These are phyloP conservation scores for Plecturocebus donacophilus DNA, from an alignment of 2,113 vertebrate species.

Conservation along the genomic window DNA sequence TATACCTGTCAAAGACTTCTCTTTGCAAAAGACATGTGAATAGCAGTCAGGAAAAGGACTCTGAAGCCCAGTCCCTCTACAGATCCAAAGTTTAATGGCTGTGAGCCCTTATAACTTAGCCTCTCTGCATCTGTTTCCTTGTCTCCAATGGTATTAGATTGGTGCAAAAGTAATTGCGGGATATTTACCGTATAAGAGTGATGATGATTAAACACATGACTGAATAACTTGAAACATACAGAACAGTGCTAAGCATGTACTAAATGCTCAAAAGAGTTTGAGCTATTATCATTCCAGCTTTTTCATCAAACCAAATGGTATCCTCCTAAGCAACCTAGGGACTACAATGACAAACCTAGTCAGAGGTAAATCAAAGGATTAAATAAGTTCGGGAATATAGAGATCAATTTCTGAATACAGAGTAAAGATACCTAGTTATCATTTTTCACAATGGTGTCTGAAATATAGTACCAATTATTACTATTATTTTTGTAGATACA, in stretches of 20 bases:
- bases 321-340: background rate
- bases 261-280: background rate
- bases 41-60: background rate
- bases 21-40: background rate
- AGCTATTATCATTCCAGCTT: conserved; percentile 39
- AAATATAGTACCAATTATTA: background rate
- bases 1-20: background rate
- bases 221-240: background rate
- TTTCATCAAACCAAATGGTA: conserved; percentile 6
- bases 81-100: background rate
- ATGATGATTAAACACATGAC: background rate
- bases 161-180: too few species aligned
- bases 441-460: background rate
- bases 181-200: background rate
- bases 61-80: background rate
- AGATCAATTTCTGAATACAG: conserved; percentile 1
- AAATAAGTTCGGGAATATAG: background rate
- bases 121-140: background rate
- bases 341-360: conserved; percentile 36
- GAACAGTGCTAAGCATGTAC: background rate
- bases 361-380: conserved; percentile 2
- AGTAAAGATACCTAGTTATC: conserved; percentile 28
- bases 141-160: background rate
- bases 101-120: background rate
- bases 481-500: background rate